Evolutionary conservation across 2,797 vertebrate genomes (phyloP), one percentile per base, ranked within the genome.

Genomic region (Perodicticus potto): DNA sequence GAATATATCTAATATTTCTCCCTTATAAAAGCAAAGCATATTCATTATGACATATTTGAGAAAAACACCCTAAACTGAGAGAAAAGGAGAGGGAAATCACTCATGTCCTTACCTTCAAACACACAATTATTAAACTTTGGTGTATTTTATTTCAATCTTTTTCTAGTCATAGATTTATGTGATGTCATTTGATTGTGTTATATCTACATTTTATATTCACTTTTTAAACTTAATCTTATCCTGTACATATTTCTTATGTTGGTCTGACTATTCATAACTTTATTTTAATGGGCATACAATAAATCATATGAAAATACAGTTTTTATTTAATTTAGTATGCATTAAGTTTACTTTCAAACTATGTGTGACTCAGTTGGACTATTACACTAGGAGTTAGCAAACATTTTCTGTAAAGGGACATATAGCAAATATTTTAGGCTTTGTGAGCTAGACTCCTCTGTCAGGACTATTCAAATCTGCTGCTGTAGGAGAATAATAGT

Each of bases 241-340:
- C 63, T 43, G 17, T n/a, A 83, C 25, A 6, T 69, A 85, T 74
- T 61, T 88, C 55, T 74, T n/a, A 69, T 53, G 74, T 73, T 91
- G 6, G 81, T 86, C 17, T 53, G 74, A 55, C 40, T 91, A 87
- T 23, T 10, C 13, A 32, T 72, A 81, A 43, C 22, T 87, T 91
- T 89, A 92, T 89, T 92, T 80, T 43, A 91, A 90, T 84, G 22
- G 11, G 32, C 32, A 40, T 74, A 34, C 4, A 72, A 72, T n/a
- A 76, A 93, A 78, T 91, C 45, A 65, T 29, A 43, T 77, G n/a
- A 89, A 65, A 85, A 86, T 43, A 70, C 27, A 69, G 63, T 93
- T 87, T 91, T 80, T 32, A 63, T 7, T 25, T 72, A 70, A 73
- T 76, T 43, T 49, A 49, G 23, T 86, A 73, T 69, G 17, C 78